Conservation (phyloP, 1,140 invertebrate genomes). For the Mylabris phalerata region DNA sequence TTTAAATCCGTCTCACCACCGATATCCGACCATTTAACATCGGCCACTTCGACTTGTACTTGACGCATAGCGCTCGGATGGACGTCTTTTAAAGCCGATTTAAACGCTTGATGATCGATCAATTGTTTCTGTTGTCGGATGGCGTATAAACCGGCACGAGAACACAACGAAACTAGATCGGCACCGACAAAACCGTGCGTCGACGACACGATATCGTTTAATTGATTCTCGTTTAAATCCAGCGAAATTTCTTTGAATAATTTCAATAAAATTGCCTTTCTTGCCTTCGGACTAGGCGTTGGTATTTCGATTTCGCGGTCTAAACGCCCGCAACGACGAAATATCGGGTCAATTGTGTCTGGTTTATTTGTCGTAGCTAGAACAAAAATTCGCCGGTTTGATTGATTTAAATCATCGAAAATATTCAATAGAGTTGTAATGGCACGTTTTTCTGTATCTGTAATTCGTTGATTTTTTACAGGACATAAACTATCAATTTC, state of each 20-base stretch:
- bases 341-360: constrained; percentile 61
- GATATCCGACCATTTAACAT: constrained; percentile 88
- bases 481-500: constrained; percentile 72
- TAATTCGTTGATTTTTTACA: constrained; percentile 41
- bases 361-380: constrained; percentile 67
- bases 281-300: constrained; percentile 61
- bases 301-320: constrained; percentile 82
- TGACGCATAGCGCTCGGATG: constrained; percentile 89
- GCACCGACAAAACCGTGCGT: constrained; percentile 87
- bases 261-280: constrained; percentile 61
- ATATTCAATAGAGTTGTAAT: constrained; percentile 58
- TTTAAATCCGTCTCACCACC: constrained; percentile 86
- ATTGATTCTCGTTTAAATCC: constrained; percentile 48
- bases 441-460: constrained; percentile 69
- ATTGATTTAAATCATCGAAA: constrained; percentile 59
- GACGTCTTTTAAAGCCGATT: constrained; percentile 59
- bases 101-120: constrained; percentile 48
- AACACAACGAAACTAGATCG: constrained; percentile 70
- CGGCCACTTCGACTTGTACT: constrained; percentile 64
- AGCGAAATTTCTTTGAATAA: constrained; percentile 52
- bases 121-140: constrained; percentile 30
- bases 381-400: constrained; percentile 53
- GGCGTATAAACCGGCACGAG: constrained; percentile 58
- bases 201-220: constrained; percentile 57
- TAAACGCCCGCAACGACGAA: constrained; percentile 70